Conservation (phyloP, 2,888 invertebrate genomes). For the Drosophila yooni region DNA sequence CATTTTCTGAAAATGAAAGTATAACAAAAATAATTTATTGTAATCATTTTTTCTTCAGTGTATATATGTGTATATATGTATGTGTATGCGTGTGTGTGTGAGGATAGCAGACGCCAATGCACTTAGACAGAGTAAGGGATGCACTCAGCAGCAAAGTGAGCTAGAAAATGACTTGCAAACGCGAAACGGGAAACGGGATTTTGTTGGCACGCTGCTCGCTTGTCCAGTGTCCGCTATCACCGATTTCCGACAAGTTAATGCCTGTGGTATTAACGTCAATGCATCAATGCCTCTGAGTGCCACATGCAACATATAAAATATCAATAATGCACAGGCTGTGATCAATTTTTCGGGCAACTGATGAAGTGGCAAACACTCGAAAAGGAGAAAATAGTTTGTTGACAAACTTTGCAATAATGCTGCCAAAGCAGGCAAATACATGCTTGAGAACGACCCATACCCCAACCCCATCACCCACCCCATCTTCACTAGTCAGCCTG, state of each 20-base stretch:
- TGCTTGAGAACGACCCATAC: slow-evolving; percentile 46
- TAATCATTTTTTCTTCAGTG: neutral
- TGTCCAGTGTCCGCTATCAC: slow-evolving; percentile 1
- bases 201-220: neutral
- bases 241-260: slow-evolving; percentile 33
- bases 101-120: slow-evolving; percentile 80
- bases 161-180: slow-evolving; percentile 30
- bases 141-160: slow-evolving; percentile 38
- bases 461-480: neutral
- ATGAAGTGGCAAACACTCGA: slow-evolving; percentile 54
- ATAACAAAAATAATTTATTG: neutral
- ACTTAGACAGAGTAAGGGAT: slow-evolving; percentile 64
- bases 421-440: slow-evolving; percentile 56
- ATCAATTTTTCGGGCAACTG: slow-evolving; percentile 39
- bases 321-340: slow-evolving; percentile 37
- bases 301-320: slow-evolving; percentile 51
- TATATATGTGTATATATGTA: slow-evolving; percentile 5
- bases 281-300: slow-evolving; percentile 34
- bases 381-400: slow-evolving; percentile 44
- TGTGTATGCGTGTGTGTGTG: slow-evolving; percentile 35
- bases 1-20: neutral
- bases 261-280: slow-evolving; percentile 38
- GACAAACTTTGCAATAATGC: slow-evolving; percentile 36
- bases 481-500: neutral
- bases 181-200: neutral